Evolutionary conservation across 2,797 vertebrate genomes (phyloP).

Genomic region (Eulemur albifrons): DNA sequence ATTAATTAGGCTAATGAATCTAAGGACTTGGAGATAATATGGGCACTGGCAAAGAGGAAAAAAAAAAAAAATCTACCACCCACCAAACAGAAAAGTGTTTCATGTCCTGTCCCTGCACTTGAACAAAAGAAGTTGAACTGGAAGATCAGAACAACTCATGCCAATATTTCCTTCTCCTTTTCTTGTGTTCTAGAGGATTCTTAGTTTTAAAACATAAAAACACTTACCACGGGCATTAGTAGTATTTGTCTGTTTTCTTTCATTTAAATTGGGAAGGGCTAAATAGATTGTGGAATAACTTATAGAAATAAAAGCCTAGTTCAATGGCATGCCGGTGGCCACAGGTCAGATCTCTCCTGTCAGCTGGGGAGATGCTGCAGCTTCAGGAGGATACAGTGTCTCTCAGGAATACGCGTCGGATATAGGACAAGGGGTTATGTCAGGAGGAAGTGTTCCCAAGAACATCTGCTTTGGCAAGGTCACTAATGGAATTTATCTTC

Average conservation of each 20-base stretch:
- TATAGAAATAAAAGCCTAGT: constrained; percentile 57
- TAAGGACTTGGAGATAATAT: constrained; percentile 80
- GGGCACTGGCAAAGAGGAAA: constrained; percentile 68
- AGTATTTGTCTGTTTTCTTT: constrained; percentile 63
- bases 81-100: constrained; percentile 56
- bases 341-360: not conserved
- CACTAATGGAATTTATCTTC: constrained; percentile 57
- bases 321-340: constrained; percentile 3
- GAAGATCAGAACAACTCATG: constrained; percentile 56
- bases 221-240: constrained; percentile 51
- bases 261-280: constrained; percentile 73
- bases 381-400: not conserved
- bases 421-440: constrained; percentile 12
- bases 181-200: not conserved
- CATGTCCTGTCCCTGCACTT: constrained; percentile 57
- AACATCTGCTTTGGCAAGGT: constrained; percentile 52
- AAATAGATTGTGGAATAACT: constrained; percentile 53
- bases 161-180: constrained; percentile 60
- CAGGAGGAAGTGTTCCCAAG: constrained; percentile 49
- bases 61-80: constrained; percentile 68
- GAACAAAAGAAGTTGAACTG: constrained; percentile 77
- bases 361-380: not conserved
- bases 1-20: constrained; percentile 86
- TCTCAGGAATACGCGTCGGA: not conserved
- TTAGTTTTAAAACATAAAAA: constrained; percentile 59